Conservation (phyloP, 53 echinoderm and acorn worm genomes). For the Zoroaster sp. region DNA sequence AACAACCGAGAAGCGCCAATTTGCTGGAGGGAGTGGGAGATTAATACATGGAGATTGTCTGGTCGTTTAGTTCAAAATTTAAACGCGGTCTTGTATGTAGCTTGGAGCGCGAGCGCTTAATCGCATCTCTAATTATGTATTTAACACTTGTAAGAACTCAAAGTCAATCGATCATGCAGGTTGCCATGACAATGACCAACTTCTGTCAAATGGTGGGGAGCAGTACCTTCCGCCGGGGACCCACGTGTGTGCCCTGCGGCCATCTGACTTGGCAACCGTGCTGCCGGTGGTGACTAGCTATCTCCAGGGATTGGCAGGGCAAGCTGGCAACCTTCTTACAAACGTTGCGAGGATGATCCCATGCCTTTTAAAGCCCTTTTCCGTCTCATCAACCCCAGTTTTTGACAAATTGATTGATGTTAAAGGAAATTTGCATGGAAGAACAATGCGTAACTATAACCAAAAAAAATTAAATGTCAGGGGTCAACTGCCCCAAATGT, state of each 20-base stretch:
- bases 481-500: too few species aligned
- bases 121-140: too few species aligned
- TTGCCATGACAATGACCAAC: background rate
- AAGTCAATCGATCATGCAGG: background rate
- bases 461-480: background rate
- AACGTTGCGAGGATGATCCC: background rate
- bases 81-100: too few species aligned
- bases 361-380: background rate
- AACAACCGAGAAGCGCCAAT: too few species aligned
- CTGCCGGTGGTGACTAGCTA: constrained; percentile 14
- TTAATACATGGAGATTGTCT: too few species aligned
- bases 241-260: background rate
- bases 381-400: constrained; percentile 8
- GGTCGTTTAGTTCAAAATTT: too few species aligned
- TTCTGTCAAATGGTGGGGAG: background rate
- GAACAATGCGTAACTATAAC: background rate
- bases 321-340: background rate
- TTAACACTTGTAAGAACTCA: too few species aligned
- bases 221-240: background rate
- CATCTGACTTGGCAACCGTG: background rate
- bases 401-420: background rate
- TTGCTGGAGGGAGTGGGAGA: too few species aligned
- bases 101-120: too few species aligned
- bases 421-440: background rate
- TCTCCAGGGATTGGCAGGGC: background rate